Evolutionary conservation across 2,888 invertebrate genomes (phyloP), one percentile per base, ranked within the genome.

Genomic region (Melangyna quadrimaculata): DNA sequence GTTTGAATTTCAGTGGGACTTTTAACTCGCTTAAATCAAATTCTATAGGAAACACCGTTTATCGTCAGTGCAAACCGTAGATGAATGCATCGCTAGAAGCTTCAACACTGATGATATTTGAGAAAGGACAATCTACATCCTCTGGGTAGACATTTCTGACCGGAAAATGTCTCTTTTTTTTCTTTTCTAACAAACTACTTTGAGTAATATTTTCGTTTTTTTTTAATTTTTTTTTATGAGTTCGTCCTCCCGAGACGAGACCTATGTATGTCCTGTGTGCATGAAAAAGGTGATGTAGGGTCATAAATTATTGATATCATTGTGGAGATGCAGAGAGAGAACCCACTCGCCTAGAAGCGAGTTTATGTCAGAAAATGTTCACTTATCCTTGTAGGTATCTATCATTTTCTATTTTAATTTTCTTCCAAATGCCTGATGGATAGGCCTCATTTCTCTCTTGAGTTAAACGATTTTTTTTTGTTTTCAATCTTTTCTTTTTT

Each of bases 251-350:
- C 3, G 32, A 10, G 24, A 9, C 69, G 12, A 9, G n/a, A 17
- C 10, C 2, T 10, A 57, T 43, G 40, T n/a, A n/a, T n/a, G n/a
- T n/a, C n/a, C n/a, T n/a, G n/a, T n/a, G n/a, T n/a, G n/a, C n/a
- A n/a, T n/a, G n/a, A n/a, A 27, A 27, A 43, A 65, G 37, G 65
- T 75, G 75, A 72, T 24, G 75, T 70, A 61, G 65, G 70, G 48
- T 71, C 51, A 75, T 84, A 75, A 84, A 75, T 72, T 84, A 84
- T 84, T 75, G 84, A 84, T 84, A 84, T 72, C 84, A 79, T 55
- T 84, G 71, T 53, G 67, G 59, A 55, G n/a, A n/a, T n/a, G n/a
- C n/a, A n/a, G n/a, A n/a, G n/a, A n/a, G n/a, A n/a, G 71, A 71
- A 79, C 59, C 53, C 67, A 71, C 65, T 78, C 53, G 35, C 45